Conservation (phyloP, 2,797 vertebrate genomes). For the Avahi laniger region DNA sequence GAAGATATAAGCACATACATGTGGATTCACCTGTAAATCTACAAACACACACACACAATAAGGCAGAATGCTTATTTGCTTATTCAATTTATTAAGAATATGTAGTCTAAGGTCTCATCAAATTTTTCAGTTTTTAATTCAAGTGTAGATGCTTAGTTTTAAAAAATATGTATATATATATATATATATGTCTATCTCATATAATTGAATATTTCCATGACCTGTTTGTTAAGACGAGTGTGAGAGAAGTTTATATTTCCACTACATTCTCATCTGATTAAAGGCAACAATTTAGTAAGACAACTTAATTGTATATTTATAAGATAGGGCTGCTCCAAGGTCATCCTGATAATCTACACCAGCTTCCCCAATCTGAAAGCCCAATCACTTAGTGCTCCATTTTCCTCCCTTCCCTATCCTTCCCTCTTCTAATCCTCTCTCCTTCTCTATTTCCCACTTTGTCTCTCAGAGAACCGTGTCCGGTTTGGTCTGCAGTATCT, state of each 20-base stretch:
- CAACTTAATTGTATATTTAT: background rate
- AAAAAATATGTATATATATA: background rate
- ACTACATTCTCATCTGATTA: background rate
- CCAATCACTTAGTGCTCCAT: background rate
- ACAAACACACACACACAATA: background rate
- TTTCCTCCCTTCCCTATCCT: background rate
- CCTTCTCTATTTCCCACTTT: background rate
- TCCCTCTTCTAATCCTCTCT: background rate
- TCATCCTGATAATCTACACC: background rate
- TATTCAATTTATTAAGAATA: background rate
- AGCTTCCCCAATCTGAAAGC: background rate
- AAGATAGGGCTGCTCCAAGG: background rate
- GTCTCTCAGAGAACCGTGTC: background rate
- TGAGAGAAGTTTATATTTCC: background rate
- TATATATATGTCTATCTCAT: too few species aligned
- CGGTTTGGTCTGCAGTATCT: background rate
- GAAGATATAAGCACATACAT: background rate
- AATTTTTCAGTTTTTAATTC: background rate
- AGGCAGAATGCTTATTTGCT: background rate
- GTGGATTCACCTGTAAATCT: rapidly evolving
- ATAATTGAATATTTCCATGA: background rate
- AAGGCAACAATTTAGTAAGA: background rate
- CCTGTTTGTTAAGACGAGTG: background rate
- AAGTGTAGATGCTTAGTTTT: background rate
- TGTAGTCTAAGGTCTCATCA: background rate